Conservation (phyloP, 2,113 vertebrate species). For the Perccottus glenii region DNA sequence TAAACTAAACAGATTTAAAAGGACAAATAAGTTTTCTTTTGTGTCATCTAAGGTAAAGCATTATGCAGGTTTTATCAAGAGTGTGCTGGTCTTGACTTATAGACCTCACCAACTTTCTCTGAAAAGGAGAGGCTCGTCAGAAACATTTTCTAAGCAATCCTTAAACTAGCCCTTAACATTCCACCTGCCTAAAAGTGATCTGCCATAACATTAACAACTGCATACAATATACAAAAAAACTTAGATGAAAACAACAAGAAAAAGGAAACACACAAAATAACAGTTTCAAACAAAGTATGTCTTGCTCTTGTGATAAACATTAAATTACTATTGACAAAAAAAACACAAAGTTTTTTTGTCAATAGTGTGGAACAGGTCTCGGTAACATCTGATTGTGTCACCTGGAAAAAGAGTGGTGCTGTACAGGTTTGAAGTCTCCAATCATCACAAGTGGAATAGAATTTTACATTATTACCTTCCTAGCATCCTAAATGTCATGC, state of each 20-base stretch:
- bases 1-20: constrained; percentile 32
- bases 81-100: neutral
- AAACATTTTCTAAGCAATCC: no score
- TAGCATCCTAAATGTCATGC: constrained; percentile 69
- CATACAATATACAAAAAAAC: no score
- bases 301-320: no score
- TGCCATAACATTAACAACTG: no score
- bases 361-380: neutral
- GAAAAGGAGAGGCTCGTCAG: neutral
- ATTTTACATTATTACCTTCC: constrained; percentile 56
- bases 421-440: constrained; percentile 37
- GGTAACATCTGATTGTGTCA: constrained; percentile 57
- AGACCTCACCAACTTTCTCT: neutral
- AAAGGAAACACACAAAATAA: no score
- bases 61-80: constrained; percentile 3
- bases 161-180: no score
- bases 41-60: constrained; percentile 5
- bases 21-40: constrained; percentile 22
- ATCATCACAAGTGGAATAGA: constrained; percentile 59
- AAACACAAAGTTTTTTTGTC: no score
- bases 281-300: no score
- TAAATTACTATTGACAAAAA: no score
- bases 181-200: no score
- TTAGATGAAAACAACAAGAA: no score
- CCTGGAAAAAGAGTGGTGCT: constrained; percentile 40